These are phyloP conservation scores for Archilochus colubris DNA, from an alignment of 2,113 vertebrate species.

Conservation along the genomic window DNA sequence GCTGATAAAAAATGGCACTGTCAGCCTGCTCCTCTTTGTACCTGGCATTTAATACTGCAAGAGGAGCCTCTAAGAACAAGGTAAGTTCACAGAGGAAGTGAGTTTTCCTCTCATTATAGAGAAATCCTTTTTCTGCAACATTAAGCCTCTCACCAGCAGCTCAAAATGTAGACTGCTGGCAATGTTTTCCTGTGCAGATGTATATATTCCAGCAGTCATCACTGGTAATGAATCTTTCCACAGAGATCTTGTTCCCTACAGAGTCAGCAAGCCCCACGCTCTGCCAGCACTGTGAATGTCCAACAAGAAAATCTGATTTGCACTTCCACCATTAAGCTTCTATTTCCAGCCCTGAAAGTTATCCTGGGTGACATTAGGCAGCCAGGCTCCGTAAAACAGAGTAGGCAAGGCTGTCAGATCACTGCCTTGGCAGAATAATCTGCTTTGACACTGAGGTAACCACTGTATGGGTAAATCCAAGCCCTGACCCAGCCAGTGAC, in stretches of 20 bases:
- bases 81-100: neutral
- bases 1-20: neutral
- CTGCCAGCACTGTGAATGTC: neutral
- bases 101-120: neutral
- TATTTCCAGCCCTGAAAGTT: slow-evolving; percentile 22
- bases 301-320: slow-evolving; percentile 16
- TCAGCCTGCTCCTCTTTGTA: neutral
- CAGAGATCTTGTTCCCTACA: neutral
- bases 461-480: neutral
- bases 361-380: slow-evolving; percentile 3
- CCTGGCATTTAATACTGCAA: neutral
- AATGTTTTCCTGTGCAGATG: neutral
- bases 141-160: neutral
- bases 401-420: slow-evolving; percentile 11
- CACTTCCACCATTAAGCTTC: slow-evolving; percentile 21
- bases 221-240: neutral
- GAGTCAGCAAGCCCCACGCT: neutral
- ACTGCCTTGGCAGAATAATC: neutral
- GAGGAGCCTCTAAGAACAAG: neutral
- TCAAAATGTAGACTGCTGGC: neutral
- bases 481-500: neutral
- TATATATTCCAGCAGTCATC: neutral
- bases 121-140: neutral
- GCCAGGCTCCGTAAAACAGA: neutral
- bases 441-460: slow-evolving; percentile 2